Percentiles rank a stretch among this genome's conserved stretches.
Conservation (phyloP, 2,797 vertebrate species). For the Uromys caudimaculatus region DNA sequence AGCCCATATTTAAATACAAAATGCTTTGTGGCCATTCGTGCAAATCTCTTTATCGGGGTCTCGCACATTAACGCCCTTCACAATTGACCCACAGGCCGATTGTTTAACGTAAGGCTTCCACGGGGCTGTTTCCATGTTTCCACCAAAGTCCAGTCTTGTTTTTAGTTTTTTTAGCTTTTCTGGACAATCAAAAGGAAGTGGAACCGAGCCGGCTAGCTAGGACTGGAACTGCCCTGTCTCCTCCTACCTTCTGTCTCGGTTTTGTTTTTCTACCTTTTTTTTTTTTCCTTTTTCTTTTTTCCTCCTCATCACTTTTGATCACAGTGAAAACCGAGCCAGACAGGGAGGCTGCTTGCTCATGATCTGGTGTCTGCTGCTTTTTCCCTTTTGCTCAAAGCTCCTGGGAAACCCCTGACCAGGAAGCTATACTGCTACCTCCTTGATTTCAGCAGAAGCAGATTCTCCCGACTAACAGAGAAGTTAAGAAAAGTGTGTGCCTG, state of each 20-base stretch:
- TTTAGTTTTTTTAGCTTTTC: constrained; percentile 81
- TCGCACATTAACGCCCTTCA: constrained; percentile 77
- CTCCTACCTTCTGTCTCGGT: constrained; percentile 82
- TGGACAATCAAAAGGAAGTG: constrained; percentile 85
- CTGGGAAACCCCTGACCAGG: constrained; percentile 51
- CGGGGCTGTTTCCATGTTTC: constrained; percentile 62
- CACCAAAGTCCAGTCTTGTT: constrained; percentile 67
- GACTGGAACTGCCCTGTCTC: constrained; percentile 80
- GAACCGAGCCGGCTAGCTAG: constrained; percentile 73
- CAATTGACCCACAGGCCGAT: constrained; percentile 64
- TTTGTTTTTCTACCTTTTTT: constrained; percentile 76
- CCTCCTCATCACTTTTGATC: constrained; percentile 77
- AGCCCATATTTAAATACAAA: constrained; percentile 81
- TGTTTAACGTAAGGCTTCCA: constrained; percentile 75
- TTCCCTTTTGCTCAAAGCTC: constrained; percentile 72
- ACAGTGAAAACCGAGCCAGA: constrained; percentile 74
- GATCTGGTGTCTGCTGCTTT: constrained; percentile 68
- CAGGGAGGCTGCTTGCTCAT: constrained; percentile 70
- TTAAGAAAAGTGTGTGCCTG: neutral
- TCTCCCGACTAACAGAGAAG: neutral
- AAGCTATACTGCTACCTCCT: constrained; percentile 64
- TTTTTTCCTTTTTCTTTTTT: neutral
- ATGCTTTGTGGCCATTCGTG: constrained; percentile 79
- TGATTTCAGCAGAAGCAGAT: neutral
- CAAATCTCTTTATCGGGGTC: constrained; percentile 80